phyloP scores from a whole-genome alignment of 2,113 vertebrate genomes.

The Petrocephalus microphthalmus region DNA sequence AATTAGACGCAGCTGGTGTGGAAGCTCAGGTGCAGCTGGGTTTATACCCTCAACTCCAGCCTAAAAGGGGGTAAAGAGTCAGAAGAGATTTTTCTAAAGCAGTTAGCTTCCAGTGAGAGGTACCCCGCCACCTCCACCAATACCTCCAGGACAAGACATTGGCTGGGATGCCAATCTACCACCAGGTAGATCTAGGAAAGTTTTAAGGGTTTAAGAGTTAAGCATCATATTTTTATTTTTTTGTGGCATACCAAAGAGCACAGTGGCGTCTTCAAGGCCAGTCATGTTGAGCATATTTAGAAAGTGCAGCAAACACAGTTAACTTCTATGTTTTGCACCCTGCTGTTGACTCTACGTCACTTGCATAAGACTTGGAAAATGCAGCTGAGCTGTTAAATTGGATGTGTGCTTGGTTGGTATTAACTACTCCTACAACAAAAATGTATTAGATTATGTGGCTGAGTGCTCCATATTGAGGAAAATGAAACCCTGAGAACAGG shows the following conservation, averaged over 20 bases:
- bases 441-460: not conserved
- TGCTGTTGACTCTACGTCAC: not conserved
- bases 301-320: not conserved
- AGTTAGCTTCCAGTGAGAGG: not conserved
- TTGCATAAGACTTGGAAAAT: not conserved
- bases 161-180: not conserved
- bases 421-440: not conserved
- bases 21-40: not conserved
- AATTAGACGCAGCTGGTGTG: not conserved
- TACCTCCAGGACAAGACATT: not conserved
- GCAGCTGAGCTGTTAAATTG: slow-evolving; percentile 7
- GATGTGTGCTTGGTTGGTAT: not conserved
- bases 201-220: not conserved
- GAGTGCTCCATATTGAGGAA: not conserved
- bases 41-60: not conserved
- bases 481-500: not conserved
- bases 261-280: not conserved
- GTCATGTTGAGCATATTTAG: not conserved
- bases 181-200: not conserved
- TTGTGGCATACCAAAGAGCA: not conserved
- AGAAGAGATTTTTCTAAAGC: not conserved
- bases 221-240: not conserved
- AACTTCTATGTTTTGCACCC: not conserved
- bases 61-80: not conserved
- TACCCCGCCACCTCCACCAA: not conserved